Evolutionary conservation across 37 sponge, comb jelly and placozoan species (phyloP), one percentile per base, ranked within the genome.

Genomic region (Theonella swinhoei): DNA sequence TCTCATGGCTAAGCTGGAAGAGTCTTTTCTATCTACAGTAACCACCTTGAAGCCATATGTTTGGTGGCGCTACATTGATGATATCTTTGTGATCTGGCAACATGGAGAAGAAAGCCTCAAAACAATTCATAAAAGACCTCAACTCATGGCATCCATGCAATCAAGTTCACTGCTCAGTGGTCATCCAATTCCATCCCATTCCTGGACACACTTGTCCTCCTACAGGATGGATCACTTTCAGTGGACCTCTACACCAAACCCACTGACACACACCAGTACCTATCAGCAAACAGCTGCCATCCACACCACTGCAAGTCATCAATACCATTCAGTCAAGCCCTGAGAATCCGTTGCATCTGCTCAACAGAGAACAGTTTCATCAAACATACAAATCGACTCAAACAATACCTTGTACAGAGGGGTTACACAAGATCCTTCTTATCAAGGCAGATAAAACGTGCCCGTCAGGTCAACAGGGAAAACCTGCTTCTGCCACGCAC

Each of bases 51-150:
- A 81, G 32, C 62, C 77, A 32, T 47, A 1, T 22, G 30, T 47
- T 0, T 83, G 76, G 84, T 60, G 62, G 75, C 17, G 83, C 42
- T 82, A 29, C 75, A 82, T 82, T 22, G 83, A 78, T 59, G 75
- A 82, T 62, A 76, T 82, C 2, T 82, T 71, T 29, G 38, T 54
- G 2, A 17, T 73, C 2, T 82, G 83, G 75, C 25, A 5, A 42
- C 42, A 72, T 25, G 62, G 61, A 62, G 83, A 76, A 70, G 82
- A 81, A 75, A n/a, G 3, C 23, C 67, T 81, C 20, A 28, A 38
- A 4, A 35, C 3, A 30, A 2, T n/a, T 47, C 54, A 47, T 47
- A 14, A 14, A 47, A 7, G 54, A 47, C 54, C 54, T 47, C 14
- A 47, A 47, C 54, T 34, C 72, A 75, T 68, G 22, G 41, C 82